Evolutionary conservation across 2,113 vertebrate genomes (phyloP).

Genomic region (Chinchilla lanigera): DNA sequence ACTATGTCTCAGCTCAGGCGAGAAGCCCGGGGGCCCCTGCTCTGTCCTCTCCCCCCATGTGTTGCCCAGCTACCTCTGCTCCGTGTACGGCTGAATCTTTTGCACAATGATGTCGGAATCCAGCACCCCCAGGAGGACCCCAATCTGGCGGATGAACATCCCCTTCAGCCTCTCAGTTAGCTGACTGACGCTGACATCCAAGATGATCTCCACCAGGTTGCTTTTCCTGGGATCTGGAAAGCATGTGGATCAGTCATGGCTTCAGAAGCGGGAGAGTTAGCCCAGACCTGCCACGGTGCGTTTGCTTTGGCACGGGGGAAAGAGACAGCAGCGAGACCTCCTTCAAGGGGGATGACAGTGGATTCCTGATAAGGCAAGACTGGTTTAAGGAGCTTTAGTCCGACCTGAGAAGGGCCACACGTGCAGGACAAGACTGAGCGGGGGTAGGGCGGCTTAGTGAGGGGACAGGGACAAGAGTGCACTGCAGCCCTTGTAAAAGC

Average conservation of each 20-base stretch:
- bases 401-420: background rate
- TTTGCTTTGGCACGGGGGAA: background rate
- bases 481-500: background rate
- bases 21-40: background rate
- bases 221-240: slow-evolving; percentile 91
- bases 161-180: slow-evolving; percentile 96
- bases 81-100: slow-evolving; percentile 95
- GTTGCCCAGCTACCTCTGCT: slow-evolving; percentile 91
- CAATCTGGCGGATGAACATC: slow-evolving; percentile 97
- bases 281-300: background rate
- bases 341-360: background rate
- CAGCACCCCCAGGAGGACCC: slow-evolving; percentile 95
- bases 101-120: slow-evolving; percentile 97
- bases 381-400: background rate
- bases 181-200: slow-evolving; percentile 94
- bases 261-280: slow-evolving; percentile 48
- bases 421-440: background rate
- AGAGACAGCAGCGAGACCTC: background rate
- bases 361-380: background rate
- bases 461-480: background rate
- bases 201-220: slow-evolving; percentile 96
- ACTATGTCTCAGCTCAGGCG: background rate
- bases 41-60: slow-evolving; percentile 43
- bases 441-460: background rate
- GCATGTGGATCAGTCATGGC: slow-evolving; percentile 50